These are phyloP conservation scores for Sorex maritimensis DNA, from an alignment of 2,797 vertebrate species.

Conservation along the genomic window DNA sequence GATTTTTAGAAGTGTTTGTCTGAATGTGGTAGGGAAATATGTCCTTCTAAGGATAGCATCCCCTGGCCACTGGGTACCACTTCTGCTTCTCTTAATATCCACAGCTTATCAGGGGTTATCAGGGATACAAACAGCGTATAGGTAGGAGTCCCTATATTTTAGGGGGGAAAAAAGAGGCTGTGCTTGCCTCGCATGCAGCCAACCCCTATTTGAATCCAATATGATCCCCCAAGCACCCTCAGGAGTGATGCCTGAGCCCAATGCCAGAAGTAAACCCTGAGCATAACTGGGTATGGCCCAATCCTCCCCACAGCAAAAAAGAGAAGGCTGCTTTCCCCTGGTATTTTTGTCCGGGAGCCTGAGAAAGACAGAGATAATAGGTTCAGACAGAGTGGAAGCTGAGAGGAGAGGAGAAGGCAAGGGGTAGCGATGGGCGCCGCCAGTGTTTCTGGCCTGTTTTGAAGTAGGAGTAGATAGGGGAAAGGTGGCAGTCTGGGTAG, in stretches of 20 bases:
- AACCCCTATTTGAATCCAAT: too few relatives aligned
- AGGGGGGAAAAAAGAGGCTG: background rate
- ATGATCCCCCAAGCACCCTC: too few relatives aligned
- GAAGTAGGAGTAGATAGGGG: background rate
- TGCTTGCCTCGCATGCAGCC: too few relatives aligned
- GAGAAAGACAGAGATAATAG: background rate
- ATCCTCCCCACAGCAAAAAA: too few relatives aligned
- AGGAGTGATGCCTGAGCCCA: too few relatives aligned
- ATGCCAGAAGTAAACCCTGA: too few relatives aligned
- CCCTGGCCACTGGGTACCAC: background rate
- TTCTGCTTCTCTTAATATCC: constrained; percentile 27
- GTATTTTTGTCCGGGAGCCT: background rate
- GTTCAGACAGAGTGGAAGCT: constrained; percentile 3
- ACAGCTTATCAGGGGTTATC: background rate
- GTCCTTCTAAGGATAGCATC: background rate
- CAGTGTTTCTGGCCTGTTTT: background rate
- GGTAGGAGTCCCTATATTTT: constrained; percentile 25
- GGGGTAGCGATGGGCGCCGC: too few relatives aligned
- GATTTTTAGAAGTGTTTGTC: too few relatives aligned
- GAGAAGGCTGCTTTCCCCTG: background rate
- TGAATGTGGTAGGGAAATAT: background rate
- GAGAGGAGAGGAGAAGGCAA: background rate
- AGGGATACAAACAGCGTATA: background rate
- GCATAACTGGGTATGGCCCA: too few relatives aligned
- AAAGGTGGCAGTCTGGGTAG: background rate